These are phyloP conservation scores for Oryzias javanicus DNA, from an alignment of 2,113 vertebrate genomes.

Conservation along the genomic window DNA sequence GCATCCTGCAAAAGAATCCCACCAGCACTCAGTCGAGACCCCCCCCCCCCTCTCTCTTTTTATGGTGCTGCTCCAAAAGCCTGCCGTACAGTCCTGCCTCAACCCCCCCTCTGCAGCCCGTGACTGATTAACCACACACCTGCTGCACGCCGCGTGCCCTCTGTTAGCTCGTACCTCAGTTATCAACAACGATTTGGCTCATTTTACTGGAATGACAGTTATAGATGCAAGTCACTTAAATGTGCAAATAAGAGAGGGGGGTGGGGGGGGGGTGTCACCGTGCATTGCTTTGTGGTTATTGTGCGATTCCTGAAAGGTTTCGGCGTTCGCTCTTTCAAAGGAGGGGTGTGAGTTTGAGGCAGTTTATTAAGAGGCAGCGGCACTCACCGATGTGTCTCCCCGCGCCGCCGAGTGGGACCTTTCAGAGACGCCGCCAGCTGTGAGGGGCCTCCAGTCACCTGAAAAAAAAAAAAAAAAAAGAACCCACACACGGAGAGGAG, in stretches of 20 bases:
- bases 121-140: slow-evolving; percentile 77
- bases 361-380: slow-evolving; percentile 17
- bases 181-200: slow-evolving; percentile 70
- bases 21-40: slow-evolving; percentile 22
- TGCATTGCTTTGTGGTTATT: slow-evolving; percentile 48
- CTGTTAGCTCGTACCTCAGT: slow-evolving; percentile 67
- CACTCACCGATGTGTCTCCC: slow-evolving; percentile 83
- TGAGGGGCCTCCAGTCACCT: slow-evolving; percentile 82
- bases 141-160: slow-evolving; percentile 70
- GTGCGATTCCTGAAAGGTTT: slow-evolving; percentile 27
- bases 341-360: slow-evolving; percentile 35
- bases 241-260: slow-evolving; percentile 56
- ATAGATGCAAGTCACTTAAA: slow-evolving; percentile 63
- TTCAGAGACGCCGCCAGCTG: slow-evolving; percentile 84
- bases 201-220: slow-evolving; percentile 58
- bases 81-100: slow-evolving; percentile 36
- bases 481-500: no score
- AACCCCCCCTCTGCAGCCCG: slow-evolving; percentile 17
- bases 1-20: slow-evolving; percentile 61
- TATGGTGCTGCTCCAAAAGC: slow-evolving; percentile 39
- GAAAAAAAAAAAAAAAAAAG: slow-evolving; percentile 77
- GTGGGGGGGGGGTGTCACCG: slow-evolving; percentile 23
- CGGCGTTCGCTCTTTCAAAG: slow-evolving; percentile 39
- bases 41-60: neutral
- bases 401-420: slow-evolving; percentile 83